Evolutionary conservation across 23 tunicate genomes (phyloP).

Genomic region (Halocynthia roretzi): DNA sequence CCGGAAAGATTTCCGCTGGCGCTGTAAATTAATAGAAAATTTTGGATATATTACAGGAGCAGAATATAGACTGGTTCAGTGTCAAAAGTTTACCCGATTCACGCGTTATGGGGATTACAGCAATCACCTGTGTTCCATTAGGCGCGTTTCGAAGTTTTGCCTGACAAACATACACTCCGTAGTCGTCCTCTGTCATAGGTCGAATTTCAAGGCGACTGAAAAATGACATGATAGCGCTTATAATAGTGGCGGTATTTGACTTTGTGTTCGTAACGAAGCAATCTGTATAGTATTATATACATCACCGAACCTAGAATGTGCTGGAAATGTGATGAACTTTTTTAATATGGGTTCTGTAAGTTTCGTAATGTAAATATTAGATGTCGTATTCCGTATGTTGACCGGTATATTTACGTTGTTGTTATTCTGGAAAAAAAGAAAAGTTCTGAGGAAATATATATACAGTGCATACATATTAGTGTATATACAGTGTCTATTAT

Average conservation of each 20-base stretch:
- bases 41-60: no score
- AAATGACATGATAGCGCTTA: neutral
- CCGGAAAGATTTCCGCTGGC: conserved; percentile 45
- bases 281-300: neutral
- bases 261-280: neutral
- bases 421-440: neutral
- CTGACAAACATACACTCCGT: conserved; percentile 59
- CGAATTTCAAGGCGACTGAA: conserved; percentile 57
- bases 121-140: neutral
- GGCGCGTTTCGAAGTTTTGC: conserved; percentile 18
- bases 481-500: neutral
- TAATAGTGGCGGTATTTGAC: neutral
- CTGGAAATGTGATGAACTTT: conserved; percentile 30
- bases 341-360: neutral
- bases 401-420: neutral
- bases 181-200: conserved; percentile 40
- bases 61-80: no score
- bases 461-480: neutral
- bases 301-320: conserved; percentile 33
- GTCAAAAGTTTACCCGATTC: neutral
- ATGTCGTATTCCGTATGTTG: neutral
- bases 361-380: neutral
- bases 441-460: neutral
- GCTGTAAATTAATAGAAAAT: conserved; percentile 26
- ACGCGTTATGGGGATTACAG: conserved; percentile 5